Evolutionary conservation across 2,113 vertebrate genomes (phyloP).

Genomic region (Mormyrus lacerda): DNA sequence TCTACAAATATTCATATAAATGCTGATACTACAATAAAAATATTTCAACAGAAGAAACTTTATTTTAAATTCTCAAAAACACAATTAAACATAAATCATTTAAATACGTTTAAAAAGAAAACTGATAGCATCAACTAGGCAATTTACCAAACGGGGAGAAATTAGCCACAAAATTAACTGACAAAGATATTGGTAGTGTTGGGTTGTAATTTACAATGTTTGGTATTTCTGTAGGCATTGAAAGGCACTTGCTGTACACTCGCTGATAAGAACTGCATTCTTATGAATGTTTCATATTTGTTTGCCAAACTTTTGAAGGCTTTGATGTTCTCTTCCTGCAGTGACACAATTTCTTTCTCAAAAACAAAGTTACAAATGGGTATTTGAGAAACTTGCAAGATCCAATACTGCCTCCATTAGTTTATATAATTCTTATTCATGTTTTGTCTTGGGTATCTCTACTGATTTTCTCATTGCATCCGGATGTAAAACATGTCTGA

Average conservation of each 20-base stretch:
- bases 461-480: not conserved
- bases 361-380: not conserved
- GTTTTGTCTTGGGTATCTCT: not conserved
- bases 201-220: slow-evolving; percentile 40
- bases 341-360: not conserved
- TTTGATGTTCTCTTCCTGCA: not conserved
- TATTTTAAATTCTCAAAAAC: not conserved
- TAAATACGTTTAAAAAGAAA: not conserved
- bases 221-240: slow-evolving; percentile 46
- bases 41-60: not conserved
- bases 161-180: slow-evolving; percentile 35
- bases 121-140: not conserved
- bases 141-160: not conserved
- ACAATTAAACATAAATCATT: not conserved
- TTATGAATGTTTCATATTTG: slow-evolving; percentile 41
- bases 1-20: not conserved
- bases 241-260: slow-evolving; percentile 22
- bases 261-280: not conserved
- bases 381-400: not conserved
- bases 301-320: slow-evolving; percentile 27
- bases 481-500: not conserved
- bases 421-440: not conserved
- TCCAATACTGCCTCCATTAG: not conserved
- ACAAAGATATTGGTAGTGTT: slow-evolving; percentile 48
- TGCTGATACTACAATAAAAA: not conserved